Base-by-base conservation (phyloP, 1,140 invertebrate genomes). In the Drosophila oshimai region DNA sequence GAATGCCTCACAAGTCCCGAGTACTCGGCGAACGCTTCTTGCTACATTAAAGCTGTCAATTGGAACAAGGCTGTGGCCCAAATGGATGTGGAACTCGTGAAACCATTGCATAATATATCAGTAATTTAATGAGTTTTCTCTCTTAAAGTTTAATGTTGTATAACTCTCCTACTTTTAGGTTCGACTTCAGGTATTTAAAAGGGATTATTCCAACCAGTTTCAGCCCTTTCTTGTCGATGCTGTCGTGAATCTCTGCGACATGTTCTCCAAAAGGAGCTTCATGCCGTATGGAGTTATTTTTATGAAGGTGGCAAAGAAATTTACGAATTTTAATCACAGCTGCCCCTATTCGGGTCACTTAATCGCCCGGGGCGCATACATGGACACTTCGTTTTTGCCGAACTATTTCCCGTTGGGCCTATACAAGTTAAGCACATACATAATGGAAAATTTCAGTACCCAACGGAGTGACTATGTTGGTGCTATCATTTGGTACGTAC, bases 211-310 rank as follows among this genome's bases (percentile, higher is more conserved):
- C 45, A 77, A 77, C 36, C 24, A 77, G 17, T 77, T 45, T 53
- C 55, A 77, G 17, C 65, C 74, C 2, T 74, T 74, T 44, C 55
- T 76, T 0, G 9, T 76, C 0, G 47, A 74, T 33, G 37, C 57
- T 3, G 5, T 10, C 0, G 2, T 62, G 0, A 74, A 74, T 20
- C 0, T 58, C 0, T 70, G 71, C 7, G 70, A 74, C 31, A 0
- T 69, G 1, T 6, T 62, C 0, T 13, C 55, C 0, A 55, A 33
- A 5, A 33, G 45, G 6, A 69, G 3, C 15, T 69, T 34, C 12
- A 0, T 28, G 4, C 9, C 33, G 2, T 62, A 69, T 71, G 57
- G 67, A 5, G 3, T 22, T 5, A 57, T 74, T 0, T 0, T 15
- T 0, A 0, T 12, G 0, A 45, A 31, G 3, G 0, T 51, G 7